Conservation (phyloP, 2,113 vertebrate genomes). For the Cynoglossus semilaevis region DNA sequence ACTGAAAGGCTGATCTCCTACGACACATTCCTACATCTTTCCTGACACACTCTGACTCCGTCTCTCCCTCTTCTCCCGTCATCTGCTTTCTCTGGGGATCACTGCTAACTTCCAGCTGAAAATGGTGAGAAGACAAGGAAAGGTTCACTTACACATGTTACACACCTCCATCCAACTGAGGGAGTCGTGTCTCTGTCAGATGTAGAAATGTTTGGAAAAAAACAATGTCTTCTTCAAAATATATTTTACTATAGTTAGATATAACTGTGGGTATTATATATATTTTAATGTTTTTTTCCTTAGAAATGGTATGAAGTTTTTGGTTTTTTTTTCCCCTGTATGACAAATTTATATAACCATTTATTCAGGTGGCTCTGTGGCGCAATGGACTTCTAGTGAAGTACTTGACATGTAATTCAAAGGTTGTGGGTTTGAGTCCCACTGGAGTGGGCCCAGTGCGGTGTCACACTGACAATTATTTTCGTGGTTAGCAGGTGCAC, state of each 20-base stretch:
- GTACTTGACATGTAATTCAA: too few species aligned
- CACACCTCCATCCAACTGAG: slow-evolving; percentile 3
- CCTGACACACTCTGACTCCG: neutral
- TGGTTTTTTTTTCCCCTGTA: too few species aligned
- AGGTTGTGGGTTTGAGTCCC: too few species aligned
- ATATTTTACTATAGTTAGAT: too few species aligned
- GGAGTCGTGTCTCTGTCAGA: neutral
- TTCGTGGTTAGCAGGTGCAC: too few species aligned
- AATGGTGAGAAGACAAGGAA: neutral
- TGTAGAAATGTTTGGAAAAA: neutral
- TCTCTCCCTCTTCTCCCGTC: neutral
- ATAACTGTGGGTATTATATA: too few species aligned
- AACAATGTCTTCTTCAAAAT: neutral
- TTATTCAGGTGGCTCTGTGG: too few species aligned
- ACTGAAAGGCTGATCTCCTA: slow-evolving; percentile 22
- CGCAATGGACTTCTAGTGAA: too few species aligned
- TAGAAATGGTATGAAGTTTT: too few species aligned
- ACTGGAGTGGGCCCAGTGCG: too few species aligned
- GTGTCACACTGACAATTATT: too few species aligned
- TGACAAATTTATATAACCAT: too few species aligned
- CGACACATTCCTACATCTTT: slow-evolving; percentile 3
- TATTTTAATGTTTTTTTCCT: neutral
- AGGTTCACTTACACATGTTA: neutral
- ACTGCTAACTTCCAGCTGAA: slow-evolving; percentile 14
- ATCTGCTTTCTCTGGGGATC: neutral